Conservation (phyloP, 1,140 invertebrate species). For the Pseudoatta argentina region DNA sequence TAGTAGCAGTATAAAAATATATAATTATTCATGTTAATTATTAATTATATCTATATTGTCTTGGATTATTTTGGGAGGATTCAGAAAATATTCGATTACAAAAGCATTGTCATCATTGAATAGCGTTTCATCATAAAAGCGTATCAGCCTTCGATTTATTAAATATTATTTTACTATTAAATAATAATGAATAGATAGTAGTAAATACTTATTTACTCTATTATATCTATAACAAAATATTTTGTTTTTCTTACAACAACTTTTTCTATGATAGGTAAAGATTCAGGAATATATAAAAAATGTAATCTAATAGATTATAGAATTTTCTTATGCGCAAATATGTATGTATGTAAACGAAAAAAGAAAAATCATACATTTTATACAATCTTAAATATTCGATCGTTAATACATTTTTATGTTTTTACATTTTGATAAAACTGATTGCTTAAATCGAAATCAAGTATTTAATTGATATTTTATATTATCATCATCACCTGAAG, state of each 20-base stretch:
- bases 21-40: conserved; percentile 45
- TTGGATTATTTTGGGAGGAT: conserved; percentile 38
- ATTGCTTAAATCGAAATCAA: conserved; percentile 36
- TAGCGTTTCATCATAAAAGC: conserved; percentile 52
- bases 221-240: conserved; percentile 69
- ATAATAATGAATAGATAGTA: conserved; percentile 52
- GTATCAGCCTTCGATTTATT: conserved; percentile 70
- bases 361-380: conserved; percentile 23
- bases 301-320: neutral
- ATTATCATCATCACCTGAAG: conserved; percentile 14
- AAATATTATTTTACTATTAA: conserved; percentile 67
- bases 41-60: conserved; percentile 53
- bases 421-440: neutral
- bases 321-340: conserved; percentile 17
- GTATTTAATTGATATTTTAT: neutral
- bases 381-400: conserved; percentile 27
- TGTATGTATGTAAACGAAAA: neutral
- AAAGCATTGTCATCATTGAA: conserved; percentile 37
- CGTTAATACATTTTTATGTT: neutral
- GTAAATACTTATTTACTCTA: conserved; percentile 23
- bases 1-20: conserved; percentile 46
- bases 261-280: neutral
- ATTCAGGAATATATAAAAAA: conserved; percentile 37
- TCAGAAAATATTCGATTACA: conserved; percentile 51
- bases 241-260: conserved; percentile 50